Percentiles rank a stretch among this genome's conserved stretches.
phyloP scores from a whole-genome alignment of 2,113 vertebrate species.

The Pterophyllum scalare region DNA sequence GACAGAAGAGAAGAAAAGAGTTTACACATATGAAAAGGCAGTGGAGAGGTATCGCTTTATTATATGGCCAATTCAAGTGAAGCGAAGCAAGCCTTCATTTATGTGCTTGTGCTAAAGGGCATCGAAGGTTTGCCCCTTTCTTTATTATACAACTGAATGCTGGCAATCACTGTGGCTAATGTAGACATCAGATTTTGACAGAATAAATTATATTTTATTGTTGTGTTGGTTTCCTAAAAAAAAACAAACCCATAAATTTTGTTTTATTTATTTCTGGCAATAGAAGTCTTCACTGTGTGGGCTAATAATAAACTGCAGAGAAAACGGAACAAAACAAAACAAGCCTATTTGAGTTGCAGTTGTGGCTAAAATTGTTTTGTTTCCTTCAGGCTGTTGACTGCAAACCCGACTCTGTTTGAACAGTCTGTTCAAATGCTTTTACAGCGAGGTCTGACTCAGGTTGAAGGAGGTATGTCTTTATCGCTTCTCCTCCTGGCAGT shows the following conservation, averaged over 20 bases:
- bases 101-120: not conserved
- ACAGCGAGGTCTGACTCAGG: constrained; percentile 84
- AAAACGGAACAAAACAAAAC: not conserved
- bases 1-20: constrained; percentile 61
- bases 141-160: not conserved
- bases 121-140: not conserved
- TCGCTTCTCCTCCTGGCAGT: not conserved
- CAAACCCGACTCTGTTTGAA: constrained; percentile 81
- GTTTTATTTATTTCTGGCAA: not conserved
- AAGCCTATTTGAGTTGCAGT: not conserved
- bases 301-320: not conserved
- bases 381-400: constrained; percentile 82
- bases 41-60: constrained; percentile 72
- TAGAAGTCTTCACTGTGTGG: not conserved
- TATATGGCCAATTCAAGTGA: not conserved
- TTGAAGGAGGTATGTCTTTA: constrained; percentile 80
- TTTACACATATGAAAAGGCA: constrained; percentile 80
- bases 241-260: not conserved
- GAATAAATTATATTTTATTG: not conserved
- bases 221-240: not conserved
- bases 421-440: constrained; percentile 82
- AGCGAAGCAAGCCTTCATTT: not conserved
- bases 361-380: not conserved
- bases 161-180: not conserved
- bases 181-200: not conserved